These are phyloP conservation scores for Peromyscus attwateri DNA, from an alignment of 2,797 vertebrate species.

Conservation along the genomic window DNA sequence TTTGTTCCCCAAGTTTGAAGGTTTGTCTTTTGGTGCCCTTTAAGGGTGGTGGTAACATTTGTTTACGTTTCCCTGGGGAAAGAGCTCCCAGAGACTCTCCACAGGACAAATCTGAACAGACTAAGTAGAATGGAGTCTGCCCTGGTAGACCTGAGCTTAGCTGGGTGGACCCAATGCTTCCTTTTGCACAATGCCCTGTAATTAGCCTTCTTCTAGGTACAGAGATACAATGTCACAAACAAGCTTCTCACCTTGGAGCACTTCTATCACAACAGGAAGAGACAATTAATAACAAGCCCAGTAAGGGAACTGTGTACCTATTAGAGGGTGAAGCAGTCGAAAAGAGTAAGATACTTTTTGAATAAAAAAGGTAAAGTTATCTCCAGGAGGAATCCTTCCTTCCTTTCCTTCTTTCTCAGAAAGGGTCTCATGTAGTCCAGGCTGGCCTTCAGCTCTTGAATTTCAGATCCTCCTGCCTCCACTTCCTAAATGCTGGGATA, in stretches of 20 bases:
- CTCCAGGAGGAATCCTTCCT: background rate
- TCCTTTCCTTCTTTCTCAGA: background rate
- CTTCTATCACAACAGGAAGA: background rate
- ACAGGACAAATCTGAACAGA: constrained; percentile 20
- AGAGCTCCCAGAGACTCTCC: background rate
- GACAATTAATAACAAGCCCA: background rate
- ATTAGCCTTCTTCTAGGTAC: background rate
- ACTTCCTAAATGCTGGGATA: background rate
- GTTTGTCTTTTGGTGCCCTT: background rate
- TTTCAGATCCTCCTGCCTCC: no score
- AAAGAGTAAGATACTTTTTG: background rate
- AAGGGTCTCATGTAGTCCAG: background rate
- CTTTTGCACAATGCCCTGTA: background rate
- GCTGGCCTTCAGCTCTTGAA: background rate
- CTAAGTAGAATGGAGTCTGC: background rate
- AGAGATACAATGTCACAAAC: background rate
- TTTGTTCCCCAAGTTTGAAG: background rate
- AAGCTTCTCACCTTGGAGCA: background rate
- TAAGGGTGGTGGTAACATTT: background rate
- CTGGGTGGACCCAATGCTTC: background rate
- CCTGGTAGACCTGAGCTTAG: background rate
- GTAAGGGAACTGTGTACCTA: background rate
- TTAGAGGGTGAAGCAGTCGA: background rate
- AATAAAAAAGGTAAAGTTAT: background rate
- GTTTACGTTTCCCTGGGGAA: background rate